These are phyloP conservation scores for Phallusia fumigata DNA, from an alignment of 23 tunicate genomes.

Conservation along the genomic window DNA sequence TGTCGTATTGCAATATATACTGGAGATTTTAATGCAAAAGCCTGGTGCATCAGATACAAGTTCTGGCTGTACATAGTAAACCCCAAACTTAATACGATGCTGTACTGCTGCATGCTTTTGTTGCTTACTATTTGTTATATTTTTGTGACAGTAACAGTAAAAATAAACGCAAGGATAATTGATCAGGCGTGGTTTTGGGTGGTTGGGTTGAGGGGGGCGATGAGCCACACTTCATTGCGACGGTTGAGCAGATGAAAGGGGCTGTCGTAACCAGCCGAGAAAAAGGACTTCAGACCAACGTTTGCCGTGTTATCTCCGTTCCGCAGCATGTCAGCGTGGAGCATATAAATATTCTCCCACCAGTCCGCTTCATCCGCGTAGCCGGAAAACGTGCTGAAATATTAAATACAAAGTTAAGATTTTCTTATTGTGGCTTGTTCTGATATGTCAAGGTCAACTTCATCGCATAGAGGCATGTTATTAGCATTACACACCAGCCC, in stretches of 20 bases:
- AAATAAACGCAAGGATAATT: too few relatives aligned
- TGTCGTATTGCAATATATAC: too few relatives aligned
- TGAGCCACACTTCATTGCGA: constrained; percentile 66
- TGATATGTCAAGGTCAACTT: not conserved
- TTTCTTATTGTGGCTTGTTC: not conserved
- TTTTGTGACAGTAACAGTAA: too few relatives aligned
- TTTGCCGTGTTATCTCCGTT: constrained; percentile 20
- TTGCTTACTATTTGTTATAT: too few relatives aligned
- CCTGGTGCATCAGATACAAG: too few relatives aligned
- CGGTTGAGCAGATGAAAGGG: constrained; percentile 47
- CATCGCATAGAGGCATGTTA: not conserved
- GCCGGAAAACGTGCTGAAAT: constrained; percentile 42
- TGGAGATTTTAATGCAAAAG: too few relatives aligned
- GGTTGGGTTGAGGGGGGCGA: not conserved
- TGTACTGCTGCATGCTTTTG: too few relatives aligned
- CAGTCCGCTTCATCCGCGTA: constrained; percentile 19
- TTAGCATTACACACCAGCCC: not conserved
- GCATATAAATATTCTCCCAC: constrained; percentile 1
- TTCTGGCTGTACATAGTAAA: too few relatives aligned
- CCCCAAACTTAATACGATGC: too few relatives aligned
- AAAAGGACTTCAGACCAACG: constrained; percentile 23
- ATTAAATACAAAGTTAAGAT: not conserved
- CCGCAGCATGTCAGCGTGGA: constrained; percentile 16
- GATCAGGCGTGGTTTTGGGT: too few relatives aligned
- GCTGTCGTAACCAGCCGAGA: constrained; percentile 54